Conservation (phyloP, 2,113 vertebrate genomes). For the Thunnus maccoyii region DNA sequence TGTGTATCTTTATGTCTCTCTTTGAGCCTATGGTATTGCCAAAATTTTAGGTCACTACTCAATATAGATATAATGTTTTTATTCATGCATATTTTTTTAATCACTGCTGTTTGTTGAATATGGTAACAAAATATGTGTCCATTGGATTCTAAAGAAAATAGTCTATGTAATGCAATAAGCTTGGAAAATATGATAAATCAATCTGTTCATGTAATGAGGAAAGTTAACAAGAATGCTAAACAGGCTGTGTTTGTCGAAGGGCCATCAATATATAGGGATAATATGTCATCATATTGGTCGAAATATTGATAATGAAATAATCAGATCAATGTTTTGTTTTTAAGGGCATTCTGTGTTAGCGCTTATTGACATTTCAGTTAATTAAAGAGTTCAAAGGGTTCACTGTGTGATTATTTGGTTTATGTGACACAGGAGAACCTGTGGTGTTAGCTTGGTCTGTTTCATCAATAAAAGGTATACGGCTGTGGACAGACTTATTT, state of each 20-base stretch:
- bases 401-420: neutral
- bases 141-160: too few species aligned
- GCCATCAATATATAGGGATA: neutral
- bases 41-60: too few species aligned
- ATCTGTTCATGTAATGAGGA: neutral
- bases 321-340: slow-evolving; percentile 20
- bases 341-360: neutral
- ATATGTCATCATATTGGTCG: neutral
- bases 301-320: slow-evolving; percentile 18
- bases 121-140: too few species aligned
- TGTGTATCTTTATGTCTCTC: too few species aligned
- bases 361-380: slow-evolving; percentile 25
- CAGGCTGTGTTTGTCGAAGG: neutral
- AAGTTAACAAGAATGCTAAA: neutral
- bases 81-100: too few species aligned
- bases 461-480: slow-evolving; percentile 1
- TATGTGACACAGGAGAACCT: neutral
- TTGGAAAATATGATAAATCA: neutral
- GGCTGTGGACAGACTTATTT: neutral
- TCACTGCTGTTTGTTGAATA: too few species aligned
- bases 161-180: neutral
- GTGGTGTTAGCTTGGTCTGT: neutral
- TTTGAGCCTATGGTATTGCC: too few species aligned
- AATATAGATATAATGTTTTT: too few species aligned
- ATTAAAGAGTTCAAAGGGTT: slow-evolving; percentile 16